Evolutionary conservation across 2,797 vertebrate genomes (phyloP).

Genomic region (Centropyge bicolor): DNA sequence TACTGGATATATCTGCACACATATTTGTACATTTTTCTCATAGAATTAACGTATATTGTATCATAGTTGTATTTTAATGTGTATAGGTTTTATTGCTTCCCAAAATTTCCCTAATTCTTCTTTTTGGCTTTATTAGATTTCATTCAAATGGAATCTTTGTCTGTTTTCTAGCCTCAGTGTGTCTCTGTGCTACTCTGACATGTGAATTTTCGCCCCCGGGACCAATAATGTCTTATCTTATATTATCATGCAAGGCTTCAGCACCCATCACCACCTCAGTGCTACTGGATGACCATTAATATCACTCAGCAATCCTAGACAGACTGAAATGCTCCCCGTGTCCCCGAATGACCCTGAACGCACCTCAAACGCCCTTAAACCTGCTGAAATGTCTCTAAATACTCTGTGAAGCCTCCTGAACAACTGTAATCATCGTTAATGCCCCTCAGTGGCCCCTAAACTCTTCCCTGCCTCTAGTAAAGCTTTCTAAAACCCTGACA

Average conservation of each 20-base stretch:
- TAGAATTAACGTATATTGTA: background rate
- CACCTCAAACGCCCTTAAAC: slow-evolving; percentile 6
- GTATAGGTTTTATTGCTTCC: background rate
- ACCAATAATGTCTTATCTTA: slow-evolving; percentile 1
- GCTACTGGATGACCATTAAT: background rate
- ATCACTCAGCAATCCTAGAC: slow-evolving; percentile 9
- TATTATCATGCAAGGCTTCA: background rate
- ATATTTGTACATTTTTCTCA: no score
- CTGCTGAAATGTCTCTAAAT: background rate
- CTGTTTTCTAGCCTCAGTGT: background rate
- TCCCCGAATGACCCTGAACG: slow-evolving; percentile 33
- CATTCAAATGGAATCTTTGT: background rate
- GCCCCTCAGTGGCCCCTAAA: slow-evolving; percentile 6
- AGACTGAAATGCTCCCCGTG: slow-evolving; percentile 2
- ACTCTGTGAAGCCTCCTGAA: background rate
- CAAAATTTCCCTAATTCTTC: background rate
- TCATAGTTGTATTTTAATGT: background rate
- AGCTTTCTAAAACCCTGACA: background rate
- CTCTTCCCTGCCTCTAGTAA: background rate
- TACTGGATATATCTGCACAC: background rate
- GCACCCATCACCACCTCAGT: background rate
- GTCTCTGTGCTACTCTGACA: background rate
- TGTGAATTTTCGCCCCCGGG: background rate
- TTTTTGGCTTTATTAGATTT: background rate
- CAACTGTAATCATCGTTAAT: slow-evolving; percentile 7